Evolutionary conservation across 2,797 vertebrate genomes (phyloP).

Genomic region (Malacoraja senta): DNA sequence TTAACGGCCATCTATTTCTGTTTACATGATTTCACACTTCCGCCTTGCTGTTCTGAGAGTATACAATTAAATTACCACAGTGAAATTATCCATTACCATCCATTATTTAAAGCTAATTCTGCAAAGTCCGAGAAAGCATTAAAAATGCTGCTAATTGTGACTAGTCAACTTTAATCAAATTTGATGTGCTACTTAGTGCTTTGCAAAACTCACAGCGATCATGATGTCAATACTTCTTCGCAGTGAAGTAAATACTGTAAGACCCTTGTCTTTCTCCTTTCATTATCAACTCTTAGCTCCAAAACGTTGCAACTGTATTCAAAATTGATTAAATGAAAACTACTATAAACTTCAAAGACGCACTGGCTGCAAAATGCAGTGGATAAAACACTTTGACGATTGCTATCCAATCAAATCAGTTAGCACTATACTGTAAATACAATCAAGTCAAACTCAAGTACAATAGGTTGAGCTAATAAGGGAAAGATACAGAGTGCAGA

Average conservation of each 20-base stretch:
- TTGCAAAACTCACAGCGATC: neutral
- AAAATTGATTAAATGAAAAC: neutral
- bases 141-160: neutral
- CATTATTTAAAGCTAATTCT: slow-evolving; percentile 39
- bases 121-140: slow-evolving; percentile 17
- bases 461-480: too few relatives aligned
- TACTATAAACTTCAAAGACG: too few relatives aligned
- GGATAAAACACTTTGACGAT: too few relatives aligned
- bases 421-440: too few relatives aligned
- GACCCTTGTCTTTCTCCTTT: neutral
- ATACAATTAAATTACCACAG: slow-evolving; percentile 45
- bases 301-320: neutral
- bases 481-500: neutral
- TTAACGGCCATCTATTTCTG: slow-evolving; percentile 38
- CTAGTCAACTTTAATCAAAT: neutral
- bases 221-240: neutral
- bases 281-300: neutral
- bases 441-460: too few relatives aligned
- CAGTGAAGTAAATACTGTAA: slow-evolving; percentile 21
- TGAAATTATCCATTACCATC: slow-evolving; percentile 50
- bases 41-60: slow-evolving; percentile 43
- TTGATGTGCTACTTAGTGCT: neutral
- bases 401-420: too few relatives aligned
- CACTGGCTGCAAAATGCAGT: neutral
- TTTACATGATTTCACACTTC: slow-evolving; percentile 43